Conservation (phyloP, 1,140 invertebrate genomes). For the Drosophila prosaltans region DNA sequence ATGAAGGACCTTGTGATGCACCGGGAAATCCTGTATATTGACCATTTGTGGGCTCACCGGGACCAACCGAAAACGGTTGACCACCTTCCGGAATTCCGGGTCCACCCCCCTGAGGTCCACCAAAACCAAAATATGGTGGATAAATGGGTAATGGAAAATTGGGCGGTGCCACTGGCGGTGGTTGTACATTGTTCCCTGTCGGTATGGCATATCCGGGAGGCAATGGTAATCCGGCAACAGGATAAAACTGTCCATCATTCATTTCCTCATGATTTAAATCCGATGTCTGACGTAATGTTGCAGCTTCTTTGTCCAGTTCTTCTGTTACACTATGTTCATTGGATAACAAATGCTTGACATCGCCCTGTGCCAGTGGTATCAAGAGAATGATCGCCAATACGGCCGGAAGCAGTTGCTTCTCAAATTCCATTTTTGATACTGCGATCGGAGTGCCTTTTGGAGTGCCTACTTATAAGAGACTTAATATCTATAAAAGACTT, state of each 20-base stretch:
- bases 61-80: constrained; percentile 25
- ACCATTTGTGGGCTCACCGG: constrained; percentile 4
- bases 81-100: neutral
- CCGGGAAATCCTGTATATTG: constrained; percentile 3
- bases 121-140: constrained; percentile 67
- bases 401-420: constrained; percentile 27
- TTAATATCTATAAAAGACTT: constrained; percentile 58
- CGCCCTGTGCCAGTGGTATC: constrained; percentile 45
- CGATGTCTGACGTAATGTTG: neutral
- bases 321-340: constrained; percentile 6
- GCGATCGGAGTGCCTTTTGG: constrained; percentile 18
- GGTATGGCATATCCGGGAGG: constrained; percentile 60
- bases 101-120: constrained; percentile 29
- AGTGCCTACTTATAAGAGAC: constrained; percentile 66
- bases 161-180: constrained; percentile 42
- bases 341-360: constrained; percentile 65
- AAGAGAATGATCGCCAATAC: constrained; percentile 41
- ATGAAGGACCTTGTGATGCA: neutral
- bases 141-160: constrained; percentile 72
- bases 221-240: constrained; percentile 38
- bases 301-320: neutral
- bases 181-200: constrained; percentile 46
- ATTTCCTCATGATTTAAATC: constrained; percentile 13
- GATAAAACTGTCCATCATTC: constrained; percentile 52
- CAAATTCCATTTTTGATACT: constrained; percentile 28